Percentiles rank a stretch among this genome's conserved stretches.
Evolutionary conservation across 2,113 vertebrate genomes (phyloP).

Genomic region (Thinocorus orbignyianus): DNA sequence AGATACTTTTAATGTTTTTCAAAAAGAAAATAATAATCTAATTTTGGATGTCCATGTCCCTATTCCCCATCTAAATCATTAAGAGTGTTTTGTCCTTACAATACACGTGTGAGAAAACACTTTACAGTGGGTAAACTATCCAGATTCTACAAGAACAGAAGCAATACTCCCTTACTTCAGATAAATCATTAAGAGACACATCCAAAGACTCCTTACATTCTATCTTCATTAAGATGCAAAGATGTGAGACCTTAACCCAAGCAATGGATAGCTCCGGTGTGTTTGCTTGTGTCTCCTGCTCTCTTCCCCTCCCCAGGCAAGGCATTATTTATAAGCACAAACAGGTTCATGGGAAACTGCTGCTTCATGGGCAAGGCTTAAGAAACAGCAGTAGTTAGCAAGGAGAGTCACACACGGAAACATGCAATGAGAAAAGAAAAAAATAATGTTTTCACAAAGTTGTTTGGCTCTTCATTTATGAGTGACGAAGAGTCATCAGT

Average conservation of each 20-base stretch:
- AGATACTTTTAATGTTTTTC: background rate
- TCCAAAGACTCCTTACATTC: background rate
- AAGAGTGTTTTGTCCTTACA: background rate
- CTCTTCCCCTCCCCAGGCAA: background rate
- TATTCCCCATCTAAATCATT: background rate
- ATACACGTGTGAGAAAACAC: background rate
- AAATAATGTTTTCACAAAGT: background rate
- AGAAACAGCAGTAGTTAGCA: background rate
- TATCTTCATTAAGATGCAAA: background rate
- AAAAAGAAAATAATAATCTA: background rate
- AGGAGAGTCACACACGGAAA: background rate
- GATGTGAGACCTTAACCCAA: background rate
- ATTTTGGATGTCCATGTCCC: background rate
- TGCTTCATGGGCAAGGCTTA: background rate
- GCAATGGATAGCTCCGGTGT: fast-evolving
- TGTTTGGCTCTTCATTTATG: background rate
- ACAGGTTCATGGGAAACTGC: background rate
- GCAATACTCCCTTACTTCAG: background rate
- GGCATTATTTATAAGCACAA: background rate
- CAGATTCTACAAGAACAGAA: background rate
- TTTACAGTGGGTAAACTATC: background rate
- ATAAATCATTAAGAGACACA: background rate
- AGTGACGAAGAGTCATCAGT: background rate
- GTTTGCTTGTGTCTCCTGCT: background rate
- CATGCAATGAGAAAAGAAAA: background rate